These are phyloP conservation scores for Mesaphorura yosii DNA, from an alignment of 1,140 invertebrate genomes.

Conservation along the genomic window DNA sequence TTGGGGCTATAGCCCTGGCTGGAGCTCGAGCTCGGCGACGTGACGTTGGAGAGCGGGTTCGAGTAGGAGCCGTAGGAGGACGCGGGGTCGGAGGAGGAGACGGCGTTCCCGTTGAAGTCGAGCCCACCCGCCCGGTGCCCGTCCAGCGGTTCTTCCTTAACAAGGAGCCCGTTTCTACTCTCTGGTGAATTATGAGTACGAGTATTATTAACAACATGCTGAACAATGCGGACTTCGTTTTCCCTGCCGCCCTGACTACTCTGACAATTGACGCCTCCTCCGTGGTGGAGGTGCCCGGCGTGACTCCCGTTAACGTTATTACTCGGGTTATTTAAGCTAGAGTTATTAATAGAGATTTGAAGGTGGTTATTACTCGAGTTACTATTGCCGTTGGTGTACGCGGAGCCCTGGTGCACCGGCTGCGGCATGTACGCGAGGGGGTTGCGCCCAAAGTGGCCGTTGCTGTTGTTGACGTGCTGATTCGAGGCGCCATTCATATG, in stretches of 20 bases:
- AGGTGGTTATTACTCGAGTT: conserved; percentile 33
- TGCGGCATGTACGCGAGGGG: conserved; percentile 78
- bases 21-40: conserved; percentile 23
- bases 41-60: conserved; percentile 45
- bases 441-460: conserved; percentile 42
- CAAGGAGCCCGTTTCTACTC: conserved; percentile 43
- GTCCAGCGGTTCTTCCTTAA: conserved; percentile 72
- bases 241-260: no score
- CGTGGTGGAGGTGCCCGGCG: no score
- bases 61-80: conserved; percentile 46
- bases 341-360: conserved; percentile 33
- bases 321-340: conserved; percentile 41
- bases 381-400: conserved; percentile 42
- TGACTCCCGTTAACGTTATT: conserved; percentile 32
- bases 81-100: conserved; percentile 37
- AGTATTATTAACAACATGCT: no score
- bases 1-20: conserved; percentile 30
- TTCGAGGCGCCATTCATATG: neutral
- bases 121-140: conserved; percentile 49
- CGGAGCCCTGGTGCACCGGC: conserved; percentile 68
- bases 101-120: conserved; percentile 41
- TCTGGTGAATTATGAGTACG: no score
- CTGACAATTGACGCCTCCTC: no score
- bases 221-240: no score
- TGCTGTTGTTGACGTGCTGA: conserved; percentile 22